A percentile compares a stretch with the other conserved stretches of the same genome.
These are phyloP conservation scores for Chunga burmeisteri DNA, from an alignment of 2,113 vertebrate genomes.

Conservation along the genomic window DNA sequence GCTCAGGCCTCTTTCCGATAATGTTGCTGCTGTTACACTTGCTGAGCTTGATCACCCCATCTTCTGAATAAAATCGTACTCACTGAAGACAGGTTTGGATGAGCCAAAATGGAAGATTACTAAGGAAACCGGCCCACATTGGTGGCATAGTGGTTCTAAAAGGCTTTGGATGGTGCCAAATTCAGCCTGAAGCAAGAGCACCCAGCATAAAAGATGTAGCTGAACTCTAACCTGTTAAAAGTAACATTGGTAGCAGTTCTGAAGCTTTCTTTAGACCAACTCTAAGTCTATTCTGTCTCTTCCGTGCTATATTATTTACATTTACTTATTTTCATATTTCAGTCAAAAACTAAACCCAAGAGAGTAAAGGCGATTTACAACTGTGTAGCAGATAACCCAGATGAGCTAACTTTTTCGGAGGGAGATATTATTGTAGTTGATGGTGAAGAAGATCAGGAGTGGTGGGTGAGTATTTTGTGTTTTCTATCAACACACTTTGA, in stretches of 20 bases:
- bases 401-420: constrained; percentile 91
- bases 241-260: not conserved
- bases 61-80: not conserved
- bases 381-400: constrained; percentile 89
- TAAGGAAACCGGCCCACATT: not conserved
- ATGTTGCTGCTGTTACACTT: not conserved
- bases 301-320: not conserved
- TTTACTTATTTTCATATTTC: constrained; percentile 3
- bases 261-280: not conserved
- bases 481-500: not conserved
- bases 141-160: not conserved
- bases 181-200: not conserved
- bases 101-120: not conserved
- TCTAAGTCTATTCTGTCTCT: not conserved
- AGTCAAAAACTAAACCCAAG: constrained; percentile 86
- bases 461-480: constrained; percentile 89
- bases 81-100: not conserved
- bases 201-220: not conserved
- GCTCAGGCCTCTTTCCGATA: not conserved
- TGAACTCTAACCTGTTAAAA: not conserved
- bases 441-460: constrained; percentile 93
- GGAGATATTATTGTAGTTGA: constrained; percentile 94
- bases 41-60: not conserved
- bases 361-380: constrained; percentile 93
- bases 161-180: not conserved